Evolutionary conservation across 1,140 invertebrate species (phyloP), one percentile per base, ranked within the genome.

Genomic region (Gryon sp.): DNA sequence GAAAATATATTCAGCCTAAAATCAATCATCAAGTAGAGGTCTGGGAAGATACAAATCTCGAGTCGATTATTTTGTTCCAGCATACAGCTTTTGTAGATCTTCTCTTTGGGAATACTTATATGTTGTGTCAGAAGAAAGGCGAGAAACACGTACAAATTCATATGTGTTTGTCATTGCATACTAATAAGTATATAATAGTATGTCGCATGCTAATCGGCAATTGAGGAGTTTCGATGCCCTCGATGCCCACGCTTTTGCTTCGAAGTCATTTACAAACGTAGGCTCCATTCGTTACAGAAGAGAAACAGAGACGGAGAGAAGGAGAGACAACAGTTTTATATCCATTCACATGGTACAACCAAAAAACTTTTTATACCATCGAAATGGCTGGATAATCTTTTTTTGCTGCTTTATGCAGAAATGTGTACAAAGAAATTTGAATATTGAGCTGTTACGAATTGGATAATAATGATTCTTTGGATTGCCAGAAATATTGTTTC

Each of bases 171-270:
- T 52, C 46, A 53, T 75, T 76, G 74, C 74, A 76, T 77, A 77
- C 68, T 77, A 77, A 77, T 77, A 72, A 72, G 75, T 73, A 66
- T 77, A 72, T 77, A 77, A 72, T 77, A 77, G 74, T 77, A 77
- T 77, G 66, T 77, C 74, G 74, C 74, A 77, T 77, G 74, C 60
- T 77, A 77, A 77, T 77, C 74, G 66, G 74, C 74, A 66, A 77
- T 77, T 72, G 74, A 77, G 74, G 60, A 72, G 48, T 24, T 62
- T 66, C 66, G 66, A 76, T 76, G 66, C 74, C 74, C 74, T 77
- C 66, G 66, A 77, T 77, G 74, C 74, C 74, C 74, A 77, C 74
- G 74, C 74, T 65, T 72, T 43, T 45, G 53, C 60, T 60, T 66
- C 52, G 46, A 60, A 76, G 63, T 52, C 72, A 43, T 63, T 76